Conservation (phyloP, 2,797 vertebrate species). For the Moxostoma hubbsi region DNA sequence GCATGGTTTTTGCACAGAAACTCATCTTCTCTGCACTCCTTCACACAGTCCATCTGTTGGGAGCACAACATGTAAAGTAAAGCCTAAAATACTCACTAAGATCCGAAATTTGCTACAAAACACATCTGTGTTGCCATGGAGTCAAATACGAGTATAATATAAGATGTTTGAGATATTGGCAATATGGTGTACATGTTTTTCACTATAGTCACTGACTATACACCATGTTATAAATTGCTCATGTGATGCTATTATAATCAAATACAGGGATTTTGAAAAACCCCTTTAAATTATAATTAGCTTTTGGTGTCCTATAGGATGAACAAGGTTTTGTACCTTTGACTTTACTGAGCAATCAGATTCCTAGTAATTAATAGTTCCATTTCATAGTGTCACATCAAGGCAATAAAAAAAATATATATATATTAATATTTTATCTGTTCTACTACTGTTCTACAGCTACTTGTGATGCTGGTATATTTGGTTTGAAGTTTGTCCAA, state of each 20-base stretch:
- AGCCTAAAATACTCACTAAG: conserved; percentile 37
- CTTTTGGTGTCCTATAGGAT: no score
- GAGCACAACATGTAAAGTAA: conserved; percentile 39
- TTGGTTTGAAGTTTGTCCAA: no score
- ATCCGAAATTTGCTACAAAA: conserved; percentile 46
- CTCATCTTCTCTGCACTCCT: conserved; percentile 93
- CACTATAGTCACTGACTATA: background rate
- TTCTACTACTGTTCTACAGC: no score
- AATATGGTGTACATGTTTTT: conserved; percentile 14
- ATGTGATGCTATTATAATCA: background rate
- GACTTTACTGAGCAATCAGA: background rate
- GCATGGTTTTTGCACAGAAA: conserved; percentile 95
- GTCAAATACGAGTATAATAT: conserved; percentile 15
- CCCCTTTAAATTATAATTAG: background rate
- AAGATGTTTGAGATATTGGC: background rate
- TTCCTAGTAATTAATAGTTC: background rate
- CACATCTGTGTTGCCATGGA: conserved; percentile 53
- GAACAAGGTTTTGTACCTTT: background rate
- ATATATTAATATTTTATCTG: no score
- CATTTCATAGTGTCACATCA: background rate
- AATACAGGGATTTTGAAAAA: background rate
- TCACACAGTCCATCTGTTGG: conserved; percentile 89
- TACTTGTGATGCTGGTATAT: no score
- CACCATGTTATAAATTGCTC: background rate
- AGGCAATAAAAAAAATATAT: background rate